Evolutionary conservation across 2,797 vertebrate genomes (phyloP), one percentile per base, ranked within the genome.

Genomic region (Takifugu rubripes): DNA sequence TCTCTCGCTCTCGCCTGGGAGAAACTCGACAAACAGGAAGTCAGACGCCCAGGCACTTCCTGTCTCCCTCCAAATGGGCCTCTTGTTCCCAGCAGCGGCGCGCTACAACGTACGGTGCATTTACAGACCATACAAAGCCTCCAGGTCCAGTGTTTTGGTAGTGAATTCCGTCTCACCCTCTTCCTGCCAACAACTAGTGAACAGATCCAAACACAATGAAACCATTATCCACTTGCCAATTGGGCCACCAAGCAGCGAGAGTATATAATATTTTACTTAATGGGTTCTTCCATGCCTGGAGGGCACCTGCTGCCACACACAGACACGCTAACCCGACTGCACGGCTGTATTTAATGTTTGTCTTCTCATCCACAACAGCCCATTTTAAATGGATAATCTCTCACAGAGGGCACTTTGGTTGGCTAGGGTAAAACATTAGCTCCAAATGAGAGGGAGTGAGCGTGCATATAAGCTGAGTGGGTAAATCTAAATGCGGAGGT

Each of bases 11-110:
- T 54, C 15, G 54, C 52, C 50, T 58, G 59, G 53, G 75, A 83
- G 72, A 85, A 84, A 75, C 75, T 70, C 24, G 2, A 80, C 72
- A 84, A 86, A 88, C 83, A 87, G 86, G 84, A 88, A 88, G 78
- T 84, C 75, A 82, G 85, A 69, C 84, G 75, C 84, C 86, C 64
- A 74, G 61, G 56, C 68, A 77, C 81, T 88, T 89, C 82, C 85
- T 68, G 74, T 74, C 79, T 83, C 77, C 68, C 74, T 72, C 74
- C 62, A 75, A 87, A 81, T 55, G 70, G 76, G 78, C 67, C 74
- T 76, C 81, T 70, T 70, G 68, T 87, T 84, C 75, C 73, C 66
- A 84, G 70, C 73, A 56, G 65, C 57, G 55, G 64, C 16, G 26
- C 36, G 36, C 36, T 40, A 12, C 12, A 14, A 40, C 12, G 3